Evolutionary conservation across 1,140 invertebrate genomes (phyloP).

Genomic region (Eumaeus atala): DNA sequence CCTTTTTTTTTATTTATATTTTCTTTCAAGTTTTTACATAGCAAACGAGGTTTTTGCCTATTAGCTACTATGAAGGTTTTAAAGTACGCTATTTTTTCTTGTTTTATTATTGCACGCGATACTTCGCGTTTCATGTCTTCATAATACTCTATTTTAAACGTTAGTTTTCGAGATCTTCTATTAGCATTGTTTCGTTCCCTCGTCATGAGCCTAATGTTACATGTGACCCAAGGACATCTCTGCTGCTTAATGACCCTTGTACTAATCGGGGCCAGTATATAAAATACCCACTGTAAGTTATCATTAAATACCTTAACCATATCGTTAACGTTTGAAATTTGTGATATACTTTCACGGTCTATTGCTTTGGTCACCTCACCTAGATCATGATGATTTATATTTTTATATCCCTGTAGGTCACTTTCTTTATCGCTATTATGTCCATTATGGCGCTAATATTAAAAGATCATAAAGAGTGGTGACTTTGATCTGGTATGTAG

Average conservation of each 20-base stretch:
- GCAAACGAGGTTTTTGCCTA: too few species aligned
- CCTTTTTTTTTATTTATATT: background rate
- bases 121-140: background rate
- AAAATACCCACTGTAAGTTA: background rate
- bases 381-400: conserved; percentile 13
- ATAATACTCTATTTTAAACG: background rate
- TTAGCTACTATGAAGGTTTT: too few species aligned
- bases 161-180: background rate
- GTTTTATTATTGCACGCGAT: background rate
- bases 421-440: background rate
- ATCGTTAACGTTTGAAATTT: conserved; percentile 4
- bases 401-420: background rate
- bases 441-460: conserved; percentile 6
- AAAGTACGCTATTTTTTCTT: conserved; percentile 5
- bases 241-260: conserved; percentile 8
- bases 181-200: background rate
- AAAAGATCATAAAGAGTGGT: conserved; percentile 9
- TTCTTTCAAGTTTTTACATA: too few species aligned
- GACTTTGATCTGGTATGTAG: conserved; percentile 6
- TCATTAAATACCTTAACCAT: conserved; percentile 5
- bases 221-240: conserved; percentile 6
- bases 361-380: conserved; percentile 2
- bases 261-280: conserved; percentile 2
- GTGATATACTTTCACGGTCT: background rate
- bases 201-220: too few species aligned